phyloP scores from a whole-genome alignment of 2,113 vertebrate genomes.

The Parus major region DNA sequence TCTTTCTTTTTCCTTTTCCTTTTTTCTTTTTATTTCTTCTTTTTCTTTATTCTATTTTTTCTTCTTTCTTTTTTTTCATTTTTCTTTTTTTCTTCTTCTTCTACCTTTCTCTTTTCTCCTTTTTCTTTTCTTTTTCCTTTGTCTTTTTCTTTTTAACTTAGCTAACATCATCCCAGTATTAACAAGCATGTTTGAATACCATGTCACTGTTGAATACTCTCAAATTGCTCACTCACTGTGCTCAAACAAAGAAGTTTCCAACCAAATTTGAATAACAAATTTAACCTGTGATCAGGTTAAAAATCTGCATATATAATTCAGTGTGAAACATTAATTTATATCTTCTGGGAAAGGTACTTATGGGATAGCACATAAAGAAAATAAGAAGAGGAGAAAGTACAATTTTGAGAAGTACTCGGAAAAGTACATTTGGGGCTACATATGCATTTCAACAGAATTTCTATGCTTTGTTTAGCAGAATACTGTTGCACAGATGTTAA shows the following conservation, averaged over 20 bases:
- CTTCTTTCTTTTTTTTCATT: no score
- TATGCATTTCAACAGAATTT: not conserved
- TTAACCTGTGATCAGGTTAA: not conserved
- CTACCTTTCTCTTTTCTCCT: not conserved
- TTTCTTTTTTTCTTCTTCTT: no score
- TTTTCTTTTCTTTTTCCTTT: not conserved
- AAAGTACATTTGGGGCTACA: not conserved
- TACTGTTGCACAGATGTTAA: constrained; percentile 32
- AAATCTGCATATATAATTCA: not conserved
- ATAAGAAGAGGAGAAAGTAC: not conserved
- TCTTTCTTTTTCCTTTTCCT: rapidly evolving
- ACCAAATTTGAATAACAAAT: not conserved
- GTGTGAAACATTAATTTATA: not conserved
- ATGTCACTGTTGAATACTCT: not conserved
- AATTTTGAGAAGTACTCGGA: not conserved
- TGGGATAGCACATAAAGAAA: not conserved
- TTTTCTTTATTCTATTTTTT: no score
- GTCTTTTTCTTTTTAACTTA: not conserved
- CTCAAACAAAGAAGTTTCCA: not conserved
- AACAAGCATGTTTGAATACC: not conserved
- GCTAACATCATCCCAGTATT: not conserved
- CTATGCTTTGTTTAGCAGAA: not conserved
- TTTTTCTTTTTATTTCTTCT: no score
- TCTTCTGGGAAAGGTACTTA: not conserved
- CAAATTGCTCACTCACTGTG: not conserved